phyloP scores from a whole-genome alignment of 2,888 invertebrate species.

The Resseliella maxima region DNA sequence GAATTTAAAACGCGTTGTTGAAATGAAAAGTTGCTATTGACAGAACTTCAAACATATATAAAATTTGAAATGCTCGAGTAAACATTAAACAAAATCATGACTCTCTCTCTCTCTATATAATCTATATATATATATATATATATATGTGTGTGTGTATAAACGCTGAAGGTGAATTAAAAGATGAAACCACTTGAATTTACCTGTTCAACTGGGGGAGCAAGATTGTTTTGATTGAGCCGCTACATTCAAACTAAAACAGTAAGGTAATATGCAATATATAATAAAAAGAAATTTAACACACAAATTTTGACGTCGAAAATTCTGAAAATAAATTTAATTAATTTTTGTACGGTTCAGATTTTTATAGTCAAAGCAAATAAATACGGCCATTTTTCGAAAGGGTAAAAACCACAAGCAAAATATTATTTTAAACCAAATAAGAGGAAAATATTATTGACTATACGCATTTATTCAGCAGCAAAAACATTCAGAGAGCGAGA shows the following conservation, averaged over 20 bases:
- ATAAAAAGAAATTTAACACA: background rate
- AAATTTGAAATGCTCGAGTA: background rate
- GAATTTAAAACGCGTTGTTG: background rate
- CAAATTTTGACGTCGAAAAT: background rate
- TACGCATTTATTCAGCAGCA: too few species aligned
- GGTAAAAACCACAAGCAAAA: too few species aligned
- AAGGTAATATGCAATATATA: background rate
- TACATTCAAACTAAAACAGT: background rate
- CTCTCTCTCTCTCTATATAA: too few species aligned
- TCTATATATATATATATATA: too few species aligned
- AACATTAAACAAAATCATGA: background rate
- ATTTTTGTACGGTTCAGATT: background rate
- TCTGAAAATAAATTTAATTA: background rate
- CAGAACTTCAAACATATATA: slow-evolving; percentile 19
- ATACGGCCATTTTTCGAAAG: background rate
- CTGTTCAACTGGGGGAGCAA: too few species aligned
- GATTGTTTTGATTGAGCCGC: background rate
- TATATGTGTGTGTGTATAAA: too few species aligned
- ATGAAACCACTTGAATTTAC: too few species aligned
- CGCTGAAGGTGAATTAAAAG: too few species aligned
- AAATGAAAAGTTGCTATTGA: background rate
- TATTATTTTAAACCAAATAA: too few species aligned
- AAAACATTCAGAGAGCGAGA: too few species aligned
- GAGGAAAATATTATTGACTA: too few species aligned
- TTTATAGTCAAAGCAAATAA: background rate